Percentiles rank a stretch among this genome's conserved stretches.
phyloP scores from a whole-genome alignment of 2,113 vertebrate species.

The Crotalus viridis region DNA sequence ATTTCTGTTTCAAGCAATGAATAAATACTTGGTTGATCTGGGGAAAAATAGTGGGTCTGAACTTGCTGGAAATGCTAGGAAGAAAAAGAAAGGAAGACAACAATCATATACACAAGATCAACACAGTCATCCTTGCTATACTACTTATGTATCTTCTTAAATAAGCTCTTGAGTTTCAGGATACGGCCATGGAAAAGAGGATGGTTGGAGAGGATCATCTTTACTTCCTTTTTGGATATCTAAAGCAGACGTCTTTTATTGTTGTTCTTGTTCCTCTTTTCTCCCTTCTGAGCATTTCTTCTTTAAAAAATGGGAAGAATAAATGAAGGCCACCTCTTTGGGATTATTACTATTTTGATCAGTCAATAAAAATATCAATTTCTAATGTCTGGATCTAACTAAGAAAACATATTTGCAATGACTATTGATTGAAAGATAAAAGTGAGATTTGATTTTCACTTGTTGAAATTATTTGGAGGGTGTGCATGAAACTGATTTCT shows the following conservation, averaged over 20 bases:
- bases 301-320: not conserved
- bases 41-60: not conserved
- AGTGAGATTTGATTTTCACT: not conserved
- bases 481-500: not conserved
- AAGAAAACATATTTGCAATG: not conserved
- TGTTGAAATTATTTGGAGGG: not conserved
- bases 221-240: not conserved
- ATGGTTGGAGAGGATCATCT: not conserved
- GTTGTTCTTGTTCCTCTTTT: not conserved
- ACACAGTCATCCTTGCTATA: not conserved
- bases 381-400: not conserved
- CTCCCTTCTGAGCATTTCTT: not conserved
- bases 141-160: not conserved
- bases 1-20: not conserved
- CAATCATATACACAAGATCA: not conserved
- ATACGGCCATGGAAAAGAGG: not conserved
- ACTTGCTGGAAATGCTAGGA: not conserved
- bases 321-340: not conserved
- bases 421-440: not conserved
- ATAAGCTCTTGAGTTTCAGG: not conserved
- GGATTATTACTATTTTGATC: not conserved
- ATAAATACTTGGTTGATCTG: not conserved
- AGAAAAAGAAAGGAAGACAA: not conserved
- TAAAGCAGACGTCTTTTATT: not conserved
- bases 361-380: not conserved